Base-by-base conservation (phyloP, 1,140 invertebrate species). In the Olivierus martensii region DNA sequence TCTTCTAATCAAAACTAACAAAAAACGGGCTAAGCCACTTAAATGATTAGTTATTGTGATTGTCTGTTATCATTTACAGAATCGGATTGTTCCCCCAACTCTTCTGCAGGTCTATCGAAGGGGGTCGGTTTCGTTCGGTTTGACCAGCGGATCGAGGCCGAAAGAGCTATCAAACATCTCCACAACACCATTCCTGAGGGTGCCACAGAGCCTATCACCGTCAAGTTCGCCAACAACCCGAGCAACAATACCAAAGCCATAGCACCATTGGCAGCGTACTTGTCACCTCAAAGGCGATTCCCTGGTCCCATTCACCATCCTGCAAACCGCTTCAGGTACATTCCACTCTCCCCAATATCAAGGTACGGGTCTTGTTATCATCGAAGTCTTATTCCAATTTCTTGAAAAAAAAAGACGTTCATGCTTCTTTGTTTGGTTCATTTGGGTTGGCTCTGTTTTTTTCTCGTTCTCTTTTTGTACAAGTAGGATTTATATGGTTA, bases 211-310 rank as follows among this genome's bases (percentile, higher is more conserved):
- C 90, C 92, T 37, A 95, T 99, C 62, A 96, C 92, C 37, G 95
- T 99, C 56, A 99, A 99, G 74, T 99, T 99, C 72, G 95, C 95
- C 56, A 99, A 99, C 73, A 97, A 93, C 69, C 87, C 89, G n/a
- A 91, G 87, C 74, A 90, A 87, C 77, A 88, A 87, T 72, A 69
- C 73, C 59, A 90, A 90, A 71, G 84, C 85, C 55, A 78, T 92
- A 67, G 84, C 86, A 61, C 89, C 91, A 35, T 73, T 95, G 66
- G 85, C 89, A 35, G 90, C 91, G 38, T 97, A 96, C 71, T 75
- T 96, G 47, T 67, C 75, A 56, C 62, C 66, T 58, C 71, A 62
- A 67, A 55, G 87, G 55, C 77, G 86, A 61, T 92, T 84, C 75
- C 87, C 86, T 71, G 88, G 84, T 70, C 88, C 85, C 62, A 93